Percentiles rank a stretch among this genome's conserved stretches.
Evolutionary conservation across 2,888 invertebrate genomes (phyloP).

Genomic region (Leptothorax acervorum): DNA sequence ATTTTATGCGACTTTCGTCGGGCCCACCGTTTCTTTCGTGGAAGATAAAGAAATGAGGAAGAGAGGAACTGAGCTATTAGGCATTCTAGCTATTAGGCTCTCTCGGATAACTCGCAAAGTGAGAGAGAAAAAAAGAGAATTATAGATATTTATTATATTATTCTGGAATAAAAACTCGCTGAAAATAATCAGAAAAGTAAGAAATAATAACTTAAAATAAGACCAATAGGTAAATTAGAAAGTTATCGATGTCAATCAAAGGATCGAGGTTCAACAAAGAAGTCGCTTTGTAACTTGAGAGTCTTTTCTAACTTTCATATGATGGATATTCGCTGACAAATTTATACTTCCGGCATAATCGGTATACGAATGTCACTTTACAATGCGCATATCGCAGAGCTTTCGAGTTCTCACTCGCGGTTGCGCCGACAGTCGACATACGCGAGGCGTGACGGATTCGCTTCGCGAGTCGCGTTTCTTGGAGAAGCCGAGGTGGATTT

Average conservation of each 20-base stretch:
- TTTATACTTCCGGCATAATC: neutral
- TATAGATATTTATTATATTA: conserved; percentile 12
- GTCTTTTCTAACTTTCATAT: neutral
- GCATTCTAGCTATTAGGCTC: neutral
- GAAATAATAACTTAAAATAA: neutral
- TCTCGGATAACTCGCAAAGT: neutral
- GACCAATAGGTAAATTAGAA: neutral
- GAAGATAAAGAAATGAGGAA: neutral
- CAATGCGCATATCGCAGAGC: neutral
- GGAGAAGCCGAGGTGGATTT: conserved; percentile 9
- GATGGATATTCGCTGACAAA: conserved; percentile 3
- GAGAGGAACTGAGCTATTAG: conserved; percentile 33
- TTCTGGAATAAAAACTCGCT: neutral
- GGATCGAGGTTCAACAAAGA: neutral
- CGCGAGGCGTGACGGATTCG: conserved; percentile 24
- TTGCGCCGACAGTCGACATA: neutral
- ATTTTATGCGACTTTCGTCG: conserved; percentile 39
- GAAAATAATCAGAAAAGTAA: neutral
- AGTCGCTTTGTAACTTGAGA: neutral
- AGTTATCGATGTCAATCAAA: neutral
- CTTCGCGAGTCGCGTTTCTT: neutral
- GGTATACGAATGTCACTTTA: conserved; percentile 1
- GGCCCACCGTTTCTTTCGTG: neutral
- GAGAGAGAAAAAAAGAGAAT: neutral
- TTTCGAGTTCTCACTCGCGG: neutral